phyloP scores from a whole-genome alignment of 1,140 invertebrate species.

The Bradynema listronoti region DNA sequence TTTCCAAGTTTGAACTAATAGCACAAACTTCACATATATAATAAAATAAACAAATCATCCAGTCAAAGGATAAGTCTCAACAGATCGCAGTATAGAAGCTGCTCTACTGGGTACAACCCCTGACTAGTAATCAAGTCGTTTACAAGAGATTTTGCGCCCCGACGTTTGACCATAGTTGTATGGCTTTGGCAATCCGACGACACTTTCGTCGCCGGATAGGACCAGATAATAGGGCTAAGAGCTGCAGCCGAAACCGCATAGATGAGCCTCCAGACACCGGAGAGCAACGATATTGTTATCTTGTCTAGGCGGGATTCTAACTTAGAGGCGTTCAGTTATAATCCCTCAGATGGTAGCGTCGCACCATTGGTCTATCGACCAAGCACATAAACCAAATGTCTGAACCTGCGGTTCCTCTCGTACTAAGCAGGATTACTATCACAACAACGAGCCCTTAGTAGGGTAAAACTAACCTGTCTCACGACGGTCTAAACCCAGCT shows the following conservation, averaged over 20 bases:
- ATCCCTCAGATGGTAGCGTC: constrained; percentile 74
- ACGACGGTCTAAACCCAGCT: constrained; percentile 74
- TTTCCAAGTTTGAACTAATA: too few species aligned
- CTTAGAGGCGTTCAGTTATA: constrained; percentile 78
- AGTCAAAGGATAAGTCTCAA: constrained; percentile 62
- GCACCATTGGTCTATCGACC: constrained; percentile 63
- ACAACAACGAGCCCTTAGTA: constrained; percentile 63
- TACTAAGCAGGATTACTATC: constrained; percentile 64
- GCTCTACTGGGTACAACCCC: constrained; percentile 61
- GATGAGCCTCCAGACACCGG: constrained; percentile 45
- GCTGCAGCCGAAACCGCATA: constrained; percentile 9
- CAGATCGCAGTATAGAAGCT: constrained; percentile 61
- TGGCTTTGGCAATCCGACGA: constrained; percentile 7
- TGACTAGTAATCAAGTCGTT: constrained; percentile 61
- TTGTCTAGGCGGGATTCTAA: constrained; percentile 67
- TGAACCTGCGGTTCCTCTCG: constrained; percentile 74
- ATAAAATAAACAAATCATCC: too few species aligned
- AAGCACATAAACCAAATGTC: constrained; percentile 70
- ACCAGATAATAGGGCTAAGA: too few species aligned
- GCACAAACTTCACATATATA: too few species aligned
- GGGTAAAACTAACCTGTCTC: constrained; percentile 75
- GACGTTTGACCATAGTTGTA: constrained; percentile 51
- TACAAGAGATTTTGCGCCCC: constrained; percentile 61
- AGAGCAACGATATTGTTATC: constrained; percentile 40
- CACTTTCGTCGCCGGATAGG: constrained; percentile 1